Percentiles rank a stretch among this genome's conserved stretches.
phyloP scores from a whole-genome alignment of 1,140 invertebrate genomes.

The Agrypnia vestita region DNA sequence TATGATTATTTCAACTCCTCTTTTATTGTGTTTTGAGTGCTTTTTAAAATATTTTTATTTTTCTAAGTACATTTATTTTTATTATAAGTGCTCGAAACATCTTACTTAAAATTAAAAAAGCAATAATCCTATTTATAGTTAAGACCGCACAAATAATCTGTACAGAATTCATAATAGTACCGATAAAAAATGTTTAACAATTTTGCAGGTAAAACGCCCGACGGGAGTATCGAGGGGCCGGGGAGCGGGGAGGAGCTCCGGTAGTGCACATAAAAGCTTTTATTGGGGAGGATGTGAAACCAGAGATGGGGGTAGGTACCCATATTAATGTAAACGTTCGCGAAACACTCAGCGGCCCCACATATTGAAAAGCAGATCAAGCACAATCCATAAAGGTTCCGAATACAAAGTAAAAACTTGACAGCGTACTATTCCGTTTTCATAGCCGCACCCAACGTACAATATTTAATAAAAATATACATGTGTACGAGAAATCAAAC shows the following conservation, averaged over 20 bases:
- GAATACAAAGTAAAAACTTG: slow-evolving; percentile 29
- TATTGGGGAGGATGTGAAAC: slow-evolving; percentile 46
- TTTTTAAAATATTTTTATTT: no score
- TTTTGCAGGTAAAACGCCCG: slow-evolving; percentile 14
- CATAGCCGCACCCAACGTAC: slow-evolving; percentile 19
- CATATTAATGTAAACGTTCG: slow-evolving; percentile 42
- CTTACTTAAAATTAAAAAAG: no score
- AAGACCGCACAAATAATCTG: no score
- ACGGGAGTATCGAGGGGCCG: background rate
- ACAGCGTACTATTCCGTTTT: slow-evolving; percentile 24
- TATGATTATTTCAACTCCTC: no score
- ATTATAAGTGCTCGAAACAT: no score
- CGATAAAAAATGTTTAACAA: slow-evolving; percentile 15
- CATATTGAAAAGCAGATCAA: slow-evolving; percentile 43
- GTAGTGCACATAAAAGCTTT: slow-evolving; percentile 48
- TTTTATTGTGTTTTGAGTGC: no score
- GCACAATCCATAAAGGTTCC: slow-evolving; percentile 2
- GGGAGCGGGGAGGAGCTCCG: slow-evolving; percentile 1
- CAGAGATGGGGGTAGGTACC: slow-evolving; percentile 26
- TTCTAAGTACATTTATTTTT: no score
- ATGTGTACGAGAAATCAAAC: slow-evolving; percentile 2
- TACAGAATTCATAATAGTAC: background rate
- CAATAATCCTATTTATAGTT: no score
- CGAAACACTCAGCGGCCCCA: slow-evolving; percentile 37
- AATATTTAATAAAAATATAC: slow-evolving; percentile 24